These are phyloP conservation scores for Xestoiulus laeticollis DNA, from an alignment of 2,888 invertebrate species.

Conservation along the genomic window DNA sequence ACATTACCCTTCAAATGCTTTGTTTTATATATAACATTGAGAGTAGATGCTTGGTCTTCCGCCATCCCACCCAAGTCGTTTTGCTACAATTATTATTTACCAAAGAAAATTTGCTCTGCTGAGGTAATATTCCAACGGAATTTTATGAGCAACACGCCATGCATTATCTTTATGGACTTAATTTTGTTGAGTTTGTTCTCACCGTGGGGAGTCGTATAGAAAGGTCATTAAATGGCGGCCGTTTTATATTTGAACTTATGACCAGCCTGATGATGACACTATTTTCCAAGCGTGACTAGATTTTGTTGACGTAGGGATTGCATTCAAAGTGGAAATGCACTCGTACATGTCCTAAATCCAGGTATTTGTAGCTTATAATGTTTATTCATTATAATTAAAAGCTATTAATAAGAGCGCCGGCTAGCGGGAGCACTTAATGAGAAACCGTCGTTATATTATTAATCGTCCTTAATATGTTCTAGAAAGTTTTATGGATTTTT, in stretches of 20 bases:
- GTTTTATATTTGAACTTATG: constrained; percentile 24
- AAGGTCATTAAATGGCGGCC: constrained; percentile 35
- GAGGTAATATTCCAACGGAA: background rate
- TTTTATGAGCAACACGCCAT: constrained; percentile 14
- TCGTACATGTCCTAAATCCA: background rate
- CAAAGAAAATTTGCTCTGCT: background rate
- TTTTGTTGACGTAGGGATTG: constrained; percentile 1
- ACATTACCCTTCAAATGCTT: background rate
- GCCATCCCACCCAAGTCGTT: background rate
- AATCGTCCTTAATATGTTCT: constrained; percentile 25
- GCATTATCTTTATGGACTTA: constrained; percentile 41
- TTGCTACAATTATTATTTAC: background rate
- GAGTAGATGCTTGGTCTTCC: background rate
- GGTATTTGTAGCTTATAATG: background rate
- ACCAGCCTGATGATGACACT: constrained; percentile 32
- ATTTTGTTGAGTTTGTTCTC: constrained; percentile 43
- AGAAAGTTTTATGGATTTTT: constrained; percentile 21
- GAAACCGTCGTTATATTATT: constrained; percentile 21
- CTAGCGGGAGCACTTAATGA: background rate
- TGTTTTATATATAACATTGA: background rate
- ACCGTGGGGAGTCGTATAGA: constrained; percentile 27
- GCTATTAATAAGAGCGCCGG: background rate
- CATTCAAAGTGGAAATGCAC: background rate
- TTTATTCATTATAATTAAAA: constrained; percentile 14
- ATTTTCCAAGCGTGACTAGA: constrained; percentile 39